A percentile compares a stretch with the other conserved stretches of the same genome.
Conservation (phyloP, 2,797 vertebrate species). For the Rhinogobio ventralis region DNA sequence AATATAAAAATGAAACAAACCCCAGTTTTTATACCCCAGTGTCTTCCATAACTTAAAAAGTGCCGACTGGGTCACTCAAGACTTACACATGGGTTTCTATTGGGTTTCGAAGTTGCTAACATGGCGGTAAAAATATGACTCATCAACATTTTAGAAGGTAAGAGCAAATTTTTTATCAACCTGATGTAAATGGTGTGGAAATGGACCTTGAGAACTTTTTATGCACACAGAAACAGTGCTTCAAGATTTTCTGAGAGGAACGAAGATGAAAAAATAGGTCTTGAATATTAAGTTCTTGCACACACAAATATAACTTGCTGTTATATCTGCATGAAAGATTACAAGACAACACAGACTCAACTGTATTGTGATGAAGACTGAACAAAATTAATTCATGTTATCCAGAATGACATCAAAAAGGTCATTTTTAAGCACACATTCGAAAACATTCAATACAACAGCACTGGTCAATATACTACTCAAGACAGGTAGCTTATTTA, state of each 20-base stretch:
- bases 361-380: not conserved
- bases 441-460: not conserved
- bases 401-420: not conserved
- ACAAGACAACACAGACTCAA: not conserved
- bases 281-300: slow-evolving; percentile 13
- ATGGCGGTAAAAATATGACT: too few relatives aligned
- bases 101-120: too few relatives aligned
- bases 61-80: too few relatives aligned
- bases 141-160: not conserved
- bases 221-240: not conserved
- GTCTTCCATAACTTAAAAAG: too few relatives aligned
- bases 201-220: not conserved
- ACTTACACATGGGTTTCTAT: too few relatives aligned
- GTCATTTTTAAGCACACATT: not conserved
- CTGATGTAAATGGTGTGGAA: not conserved
- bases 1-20: too few relatives aligned
- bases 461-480: not conserved
- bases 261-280: not conserved
- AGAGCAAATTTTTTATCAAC: not conserved
- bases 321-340: not conserved
- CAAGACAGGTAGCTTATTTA: not conserved
- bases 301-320: slow-evolving; percentile 4
- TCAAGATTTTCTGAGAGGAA: not conserved
- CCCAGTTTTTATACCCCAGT: too few relatives aligned
- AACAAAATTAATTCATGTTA: not conserved